These are phyloP conservation scores for Neotoma lepida DNA, from an alignment of 2,113 vertebrate genomes.

Conservation along the genomic window DNA sequence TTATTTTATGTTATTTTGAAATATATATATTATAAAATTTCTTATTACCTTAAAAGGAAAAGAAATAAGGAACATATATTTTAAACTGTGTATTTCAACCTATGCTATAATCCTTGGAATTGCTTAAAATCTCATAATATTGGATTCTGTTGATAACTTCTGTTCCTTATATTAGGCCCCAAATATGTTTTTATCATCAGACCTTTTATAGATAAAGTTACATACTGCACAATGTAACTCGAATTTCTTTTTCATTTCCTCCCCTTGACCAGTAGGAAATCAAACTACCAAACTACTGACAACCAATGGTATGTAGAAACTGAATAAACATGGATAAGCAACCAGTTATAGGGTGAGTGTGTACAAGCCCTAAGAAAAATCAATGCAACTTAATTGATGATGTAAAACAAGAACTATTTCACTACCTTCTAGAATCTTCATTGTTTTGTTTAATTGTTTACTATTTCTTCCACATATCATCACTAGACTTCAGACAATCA, in stretches of 20 bases:
- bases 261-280: background rate
- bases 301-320: background rate
- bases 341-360: background rate
- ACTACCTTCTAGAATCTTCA: background rate
- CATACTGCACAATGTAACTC: background rate
- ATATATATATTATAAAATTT: background rate
- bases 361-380: background rate
- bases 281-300: background rate
- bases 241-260: background rate
- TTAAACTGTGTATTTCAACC: background rate
- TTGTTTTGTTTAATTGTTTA: background rate
- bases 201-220: background rate
- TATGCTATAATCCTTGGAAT: background rate
- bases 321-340: background rate
- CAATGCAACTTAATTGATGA: background rate
- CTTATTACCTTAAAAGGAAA: background rate
- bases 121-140: conserved; percentile 1
- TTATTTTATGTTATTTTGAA: background rate
- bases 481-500: background rate
- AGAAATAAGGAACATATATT: background rate
- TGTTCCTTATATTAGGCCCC: background rate
- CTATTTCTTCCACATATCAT: background rate
- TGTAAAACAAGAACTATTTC: background rate
- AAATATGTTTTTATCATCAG: background rate
- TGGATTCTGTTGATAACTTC: background rate